Evolutionary conservation across 1,140 invertebrate species (phyloP), one percentile per base, ranked within the genome.

Genomic region (Aporrectodea caliginosa): DNA sequence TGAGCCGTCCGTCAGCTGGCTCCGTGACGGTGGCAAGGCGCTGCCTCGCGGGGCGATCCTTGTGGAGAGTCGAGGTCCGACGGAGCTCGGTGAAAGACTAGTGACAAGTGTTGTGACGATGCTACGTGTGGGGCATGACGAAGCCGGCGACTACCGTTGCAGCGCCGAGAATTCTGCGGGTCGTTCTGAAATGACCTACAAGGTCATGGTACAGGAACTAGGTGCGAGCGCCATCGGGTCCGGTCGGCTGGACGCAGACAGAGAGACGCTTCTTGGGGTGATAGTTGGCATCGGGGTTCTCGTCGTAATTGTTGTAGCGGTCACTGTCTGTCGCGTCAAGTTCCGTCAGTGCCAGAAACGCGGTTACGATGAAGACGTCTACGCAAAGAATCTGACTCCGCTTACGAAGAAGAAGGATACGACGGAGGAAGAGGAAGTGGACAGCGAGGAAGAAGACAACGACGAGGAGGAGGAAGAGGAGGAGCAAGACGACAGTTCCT

Each of bases 81-180:
- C 43, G 43, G 6, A 6, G 43, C 22, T 22, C 6, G 43, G 6
- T 6, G 43, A 58, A 58, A 58, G 43, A 58, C 35, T 72, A 16
- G 27, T 80, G 0, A 29, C 29, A 32, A 72, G 69, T 31, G 16
- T 69, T 16, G 31, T 82, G 75, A 77, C 30, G 27, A 34, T 82
- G 2, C 14, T 72, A 27, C n/a, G 35, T 1, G 35, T 77, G 14
- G 73, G 68, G 6, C 22, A 1, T 2, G 27, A 31, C 2, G 77
- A 82, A 35, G 73, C 75, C 16, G 81, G 79, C 30, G 69, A 71
- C n/a, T 87, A 87, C 72, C 79, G 81, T 27, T 87, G 86, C 77
- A 74, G 81, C 27, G 83, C 84, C 0, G 78, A 85, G 75, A 87
- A 87, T 77, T 81, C 81, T 22, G 81, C 82, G 6, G 85, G 85